Evolutionary conservation across 1,140 invertebrate species (phyloP), one percentile per base, ranked within the genome.

Genomic region (Cardiocondyla obscurior): DNA sequence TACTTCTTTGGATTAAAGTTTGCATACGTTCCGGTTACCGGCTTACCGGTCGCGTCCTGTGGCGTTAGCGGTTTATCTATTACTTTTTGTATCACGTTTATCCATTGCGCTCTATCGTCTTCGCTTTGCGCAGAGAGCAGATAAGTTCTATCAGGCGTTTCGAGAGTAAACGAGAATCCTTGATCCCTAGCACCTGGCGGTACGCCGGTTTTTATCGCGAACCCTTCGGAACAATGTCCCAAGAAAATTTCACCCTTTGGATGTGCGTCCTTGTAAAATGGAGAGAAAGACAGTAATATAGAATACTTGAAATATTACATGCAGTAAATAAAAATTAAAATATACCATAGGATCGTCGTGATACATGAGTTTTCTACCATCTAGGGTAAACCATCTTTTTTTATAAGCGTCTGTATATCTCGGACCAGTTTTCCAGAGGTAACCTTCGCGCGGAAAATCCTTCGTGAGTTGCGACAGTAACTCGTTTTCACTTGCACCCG

Each of bases 231-330:
- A 91, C 94, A 94, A 88, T 97, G 95, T 10, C 98, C 96, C 83
- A 99, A 94, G 92, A 98, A 98, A 82, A 98, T 97, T 95, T 98
- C 98, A 76, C 98, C 98, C 94, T 98, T 98, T 0, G 98, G 97
- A 94, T 97, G 97, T 0, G 97, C 96, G 92, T 97, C 97, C 95
- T 96, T 77, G 58, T 33, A 64, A 88, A 12, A 57, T 19, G 14
- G 16, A 12, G 12, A 70, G 5, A 55, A 82, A 74, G 49, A 39
- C 4, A 64, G 42, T 6, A 16, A 57, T 72, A 42, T 81, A 69
- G 2, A 57, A 7, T 10, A 10, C 28, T 81, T 1, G n/a, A 33
- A 74, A 7, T 69, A 39, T 53, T n/a, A 46, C 30, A 6, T 42
- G 2, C 57, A 2, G 62, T 14, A 67, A 62, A 7, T 57, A 77